Conservation (phyloP, 2,797 vertebrate species). For the Acanthurus leucopareius region DNA sequence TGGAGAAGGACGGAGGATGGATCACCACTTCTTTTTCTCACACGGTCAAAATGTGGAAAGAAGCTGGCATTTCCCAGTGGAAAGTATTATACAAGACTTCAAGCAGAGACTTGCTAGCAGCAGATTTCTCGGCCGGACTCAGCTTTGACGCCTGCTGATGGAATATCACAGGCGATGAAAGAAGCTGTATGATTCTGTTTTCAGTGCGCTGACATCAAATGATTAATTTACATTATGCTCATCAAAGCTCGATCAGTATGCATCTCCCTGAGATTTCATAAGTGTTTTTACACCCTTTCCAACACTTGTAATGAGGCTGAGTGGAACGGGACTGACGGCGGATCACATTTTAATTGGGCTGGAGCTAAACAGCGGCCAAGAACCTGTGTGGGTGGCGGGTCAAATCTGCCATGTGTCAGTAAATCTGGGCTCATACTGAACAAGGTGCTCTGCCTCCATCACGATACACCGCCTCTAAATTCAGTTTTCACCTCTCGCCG, state of each 20-base stretch:
- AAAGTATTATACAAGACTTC: conserved; percentile 63
- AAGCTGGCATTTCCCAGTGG: conserved; percentile 55
- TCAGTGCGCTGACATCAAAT: conserved; percentile 13
- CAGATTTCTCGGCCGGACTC: conserved; percentile 29
- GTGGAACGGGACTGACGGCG: conserved; percentile 20
- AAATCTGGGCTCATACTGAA: conserved; percentile 40
- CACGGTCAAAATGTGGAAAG: conserved; percentile 18
- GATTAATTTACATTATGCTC: conserved; percentile 35
- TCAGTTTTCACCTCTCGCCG: conserved; percentile 38
- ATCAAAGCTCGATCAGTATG: conserved; percentile 9
- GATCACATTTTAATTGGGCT: conserved; percentile 53
- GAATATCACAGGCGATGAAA: conserved; percentile 32
- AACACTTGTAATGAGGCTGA: conserved; percentile 26
- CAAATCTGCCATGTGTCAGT: conserved; percentile 52
- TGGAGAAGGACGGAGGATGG: conserved; percentile 19
- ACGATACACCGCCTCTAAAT: conserved; percentile 19
- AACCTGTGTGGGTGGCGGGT: conserved; percentile 30
- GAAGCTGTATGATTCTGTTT: conserved; percentile 6
- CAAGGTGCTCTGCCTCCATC: conserved; percentile 15
- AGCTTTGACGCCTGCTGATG: conserved; percentile 59
- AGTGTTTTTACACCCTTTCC: conserved; percentile 17
- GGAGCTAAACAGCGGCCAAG: conserved; percentile 25
- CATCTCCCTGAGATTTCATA: conserved; percentile 30
- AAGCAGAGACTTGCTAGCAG: conserved; percentile 52
- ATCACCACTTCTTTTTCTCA: conserved; percentile 36